phyloP scores from a whole-genome alignment of 1,140 invertebrate species.

The Pseudomyrmex sp. region DNA sequence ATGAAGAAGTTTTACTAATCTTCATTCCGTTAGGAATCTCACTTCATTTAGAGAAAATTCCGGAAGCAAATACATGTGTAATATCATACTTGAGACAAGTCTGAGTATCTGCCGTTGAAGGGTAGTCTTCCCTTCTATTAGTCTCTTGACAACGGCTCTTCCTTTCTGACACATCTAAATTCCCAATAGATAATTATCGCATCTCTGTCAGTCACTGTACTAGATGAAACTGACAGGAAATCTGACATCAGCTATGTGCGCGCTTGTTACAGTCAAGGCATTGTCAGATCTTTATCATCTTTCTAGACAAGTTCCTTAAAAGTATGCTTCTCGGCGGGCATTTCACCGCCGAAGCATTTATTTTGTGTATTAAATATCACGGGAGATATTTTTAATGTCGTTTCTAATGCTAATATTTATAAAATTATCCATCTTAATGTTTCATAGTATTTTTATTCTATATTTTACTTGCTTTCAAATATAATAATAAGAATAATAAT shows the following conservation, averaged over 20 bases:
- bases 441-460: too few relatives aligned
- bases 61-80: neutral
- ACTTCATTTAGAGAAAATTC: neutral
- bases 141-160: slow-evolving; percentile 23
- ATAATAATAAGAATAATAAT: too few relatives aligned
- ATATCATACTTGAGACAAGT: slow-evolving; percentile 8
- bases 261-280: slow-evolving; percentile 23
- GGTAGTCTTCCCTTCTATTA: slow-evolving; percentile 30
- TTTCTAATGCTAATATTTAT: too few relatives aligned
- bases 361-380: neutral
- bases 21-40: neutral
- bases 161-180: slow-evolving; percentile 44
- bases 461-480: too few relatives aligned
- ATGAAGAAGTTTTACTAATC: neutral
- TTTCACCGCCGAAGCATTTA: too few relatives aligned
- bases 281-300: slow-evolving; percentile 25
- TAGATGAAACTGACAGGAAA: slow-evolving; percentile 40
- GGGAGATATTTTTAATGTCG: neutral
- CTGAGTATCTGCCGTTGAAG: slow-evolving; percentile 1
- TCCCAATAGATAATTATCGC: slow-evolving; percentile 59
- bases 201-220: slow-evolving; percentile 44
- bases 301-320: slow-evolving; percentile 17
- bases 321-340: slow-evolving; percentile 16
- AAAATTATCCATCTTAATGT: too few relatives aligned
- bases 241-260: slow-evolving; percentile 31